These are phyloP conservation scores for Tauraco erythrolophus DNA, from an alignment of 2,113 vertebrate species.

Conservation along the genomic window DNA sequence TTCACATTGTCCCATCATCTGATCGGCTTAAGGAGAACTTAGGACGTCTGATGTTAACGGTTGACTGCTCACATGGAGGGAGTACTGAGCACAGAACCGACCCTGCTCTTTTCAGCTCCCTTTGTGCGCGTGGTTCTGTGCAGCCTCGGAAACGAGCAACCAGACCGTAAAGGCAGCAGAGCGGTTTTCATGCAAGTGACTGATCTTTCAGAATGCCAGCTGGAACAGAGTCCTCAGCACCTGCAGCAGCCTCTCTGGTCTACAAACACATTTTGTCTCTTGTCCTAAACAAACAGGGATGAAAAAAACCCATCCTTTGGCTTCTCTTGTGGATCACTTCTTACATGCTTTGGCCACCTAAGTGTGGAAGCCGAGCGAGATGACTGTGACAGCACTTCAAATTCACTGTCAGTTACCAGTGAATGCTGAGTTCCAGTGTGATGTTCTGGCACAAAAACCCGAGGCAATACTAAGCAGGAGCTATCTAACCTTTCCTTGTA, in stretches of 20 bases:
- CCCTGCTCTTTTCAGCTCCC: neutral
- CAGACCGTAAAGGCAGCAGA: slow-evolving; percentile 26
- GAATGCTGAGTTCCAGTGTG: neutral
- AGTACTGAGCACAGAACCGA: neutral
- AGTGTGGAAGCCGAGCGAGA: neutral
- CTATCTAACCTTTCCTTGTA: neutral
- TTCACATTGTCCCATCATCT: neutral
- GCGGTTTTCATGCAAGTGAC: slow-evolving; percentile 28
- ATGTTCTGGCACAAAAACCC: slow-evolving; percentile 12
- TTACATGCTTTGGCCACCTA: neutral
- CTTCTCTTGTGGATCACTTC: neutral
- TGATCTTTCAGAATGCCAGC: slow-evolving; percentile 36
- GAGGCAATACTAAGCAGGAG: neutral
- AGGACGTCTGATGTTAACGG: neutral
- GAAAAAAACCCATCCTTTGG: neutral
- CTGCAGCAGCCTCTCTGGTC: slow-evolving; percentile 15
- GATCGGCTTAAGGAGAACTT: neutral
- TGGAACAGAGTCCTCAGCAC: slow-evolving; percentile 11
- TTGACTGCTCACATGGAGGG: neutral
- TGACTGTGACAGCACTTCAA: neutral
- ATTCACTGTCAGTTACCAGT: neutral
- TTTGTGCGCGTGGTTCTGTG: neutral
- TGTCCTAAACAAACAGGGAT: neutral
- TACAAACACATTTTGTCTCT: neutral
- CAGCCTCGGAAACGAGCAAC: neutral